Base-by-base conservation (phyloP, 2,888 invertebrate genomes). In the Hirtodrosophila alboralis region DNA sequence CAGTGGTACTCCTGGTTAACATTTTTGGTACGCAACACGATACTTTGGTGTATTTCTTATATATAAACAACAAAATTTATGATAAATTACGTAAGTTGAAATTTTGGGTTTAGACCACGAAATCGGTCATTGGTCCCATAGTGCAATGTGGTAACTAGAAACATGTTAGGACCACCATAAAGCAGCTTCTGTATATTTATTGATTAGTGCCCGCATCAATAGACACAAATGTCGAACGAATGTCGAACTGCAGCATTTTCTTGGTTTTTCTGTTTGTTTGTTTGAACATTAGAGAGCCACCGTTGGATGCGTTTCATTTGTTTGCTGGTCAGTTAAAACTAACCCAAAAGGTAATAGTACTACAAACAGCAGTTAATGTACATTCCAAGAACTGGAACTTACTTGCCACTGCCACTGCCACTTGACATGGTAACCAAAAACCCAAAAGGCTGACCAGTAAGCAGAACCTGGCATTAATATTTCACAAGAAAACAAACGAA, bases 351-450 rank as follows among this genome's bases (percentile, higher is more conserved):
- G 65, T 47, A 61, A 31, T 28, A 51, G 65, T 47, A 61, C 36
- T 28, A 51, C 70, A 62, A 62, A 66, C 64, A 49, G 43, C 37
- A 47, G 51, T 48, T 60, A 38, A 49, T 65, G 51, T 33, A 31
- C 65, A 62, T 79, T 81, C 81, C 56, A 34, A 62, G 79, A 79
- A 81, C 43, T 73, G 58, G 23, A 69, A 69, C 69, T 61, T 53
- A 61, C 57, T 48, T 38, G 66, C 52, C 45, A 37, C n/a, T 30
- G 34, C 34, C 31, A 53, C 47, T 75, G 75, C 65, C 72, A 81
- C 79, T 81, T 80, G 79, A 80, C 79, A 69, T 80, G 76, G 81
- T 68, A 81, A 79, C 81, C 81, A 75, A 79, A 79, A 68, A 81
- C 59, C 71, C 53, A 52, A 63, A 63, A 62, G 64, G 27, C 73